phyloP scores from a whole-genome alignment of 2,888 invertebrate species.

The Himalopsyche japonica region DNA sequence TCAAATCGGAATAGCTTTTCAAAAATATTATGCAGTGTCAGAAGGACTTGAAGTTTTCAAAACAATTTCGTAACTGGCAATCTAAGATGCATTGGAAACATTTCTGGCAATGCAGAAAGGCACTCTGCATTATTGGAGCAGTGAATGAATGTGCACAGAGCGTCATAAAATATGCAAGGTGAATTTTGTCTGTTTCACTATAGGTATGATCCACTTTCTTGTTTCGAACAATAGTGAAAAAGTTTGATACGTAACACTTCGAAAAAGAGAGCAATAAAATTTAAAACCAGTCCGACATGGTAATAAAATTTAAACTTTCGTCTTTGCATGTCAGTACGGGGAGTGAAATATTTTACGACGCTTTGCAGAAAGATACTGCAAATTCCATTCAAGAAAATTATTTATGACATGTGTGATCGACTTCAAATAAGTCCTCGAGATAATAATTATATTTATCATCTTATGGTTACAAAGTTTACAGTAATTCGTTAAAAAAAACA shows the following conservation, averaged over 20 bases:
- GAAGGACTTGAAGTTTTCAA: neutral
- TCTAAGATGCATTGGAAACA: conserved; percentile 1
- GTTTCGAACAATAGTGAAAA: conserved; percentile 6
- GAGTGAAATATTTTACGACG: neutral
- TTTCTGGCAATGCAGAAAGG: conserved; percentile 1
- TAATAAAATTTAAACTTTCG: conserved; percentile 40
- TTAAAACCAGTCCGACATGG: conserved; percentile 38
- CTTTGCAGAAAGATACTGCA: neutral
- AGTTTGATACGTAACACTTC: conserved; percentile 32
- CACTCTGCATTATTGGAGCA: conserved; percentile 31
- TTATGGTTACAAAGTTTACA: no score
- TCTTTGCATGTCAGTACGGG: conserved; percentile 36
- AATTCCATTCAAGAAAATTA: neutral
- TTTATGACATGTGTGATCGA: no score
- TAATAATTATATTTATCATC: no score
- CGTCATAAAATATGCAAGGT: conserved; percentile 25
- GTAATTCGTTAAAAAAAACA: no score
- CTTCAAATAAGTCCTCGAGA: no score
- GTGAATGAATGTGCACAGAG: neutral
- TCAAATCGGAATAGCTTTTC: neutral
- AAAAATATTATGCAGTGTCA: neutral
- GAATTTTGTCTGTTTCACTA: neutral
- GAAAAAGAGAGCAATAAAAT: conserved; percentile 37
- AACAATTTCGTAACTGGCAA: neutral
- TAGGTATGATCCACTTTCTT: neutral